These are phyloP conservation scores for Mystacides longicornis DNA, from an alignment of 2,888 invertebrate species.

Conservation along the genomic window DNA sequence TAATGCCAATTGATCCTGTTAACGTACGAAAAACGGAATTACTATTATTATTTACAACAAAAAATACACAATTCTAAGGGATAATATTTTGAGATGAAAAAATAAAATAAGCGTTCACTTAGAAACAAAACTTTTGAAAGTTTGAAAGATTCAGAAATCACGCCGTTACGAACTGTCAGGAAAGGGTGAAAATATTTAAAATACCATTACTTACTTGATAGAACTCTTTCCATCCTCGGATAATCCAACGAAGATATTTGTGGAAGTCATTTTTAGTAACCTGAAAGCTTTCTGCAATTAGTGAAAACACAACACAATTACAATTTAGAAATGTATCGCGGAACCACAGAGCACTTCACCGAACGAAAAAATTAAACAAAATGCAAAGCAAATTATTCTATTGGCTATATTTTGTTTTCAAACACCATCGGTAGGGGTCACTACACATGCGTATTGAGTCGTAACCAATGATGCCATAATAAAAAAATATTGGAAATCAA, in stretches of 20 bases:
- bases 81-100: too few species aligned
- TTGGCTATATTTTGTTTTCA: constrained; percentile 18
- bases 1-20: too few species aligned
- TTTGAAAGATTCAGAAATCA: neutral
- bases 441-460: constrained; percentile 11
- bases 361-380: constrained; percentile 20
- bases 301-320: constrained; percentile 12
- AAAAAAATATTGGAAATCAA: too few species aligned
- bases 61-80: too few species aligned
- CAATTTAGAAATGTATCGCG: constrained; percentile 14
- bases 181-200: constrained; percentile 5
- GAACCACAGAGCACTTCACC: constrained; percentile 12
- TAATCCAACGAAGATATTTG: constrained; percentile 52
- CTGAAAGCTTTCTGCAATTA: neutral
- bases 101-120: too few species aligned
- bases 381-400: constrained; percentile 18
- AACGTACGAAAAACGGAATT: too few species aligned
- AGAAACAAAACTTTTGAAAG: constrained; percentile 1
- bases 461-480: constrained; percentile 8
- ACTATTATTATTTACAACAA: too few species aligned
- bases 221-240: constrained; percentile 54
- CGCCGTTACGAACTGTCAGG: constrained; percentile 16
- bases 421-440: constrained; percentile 19
- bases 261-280: constrained; percentile 51
- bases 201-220: constrained; percentile 49